Percentiles rank a stretch among this genome's conserved stretches.
These are phyloP conservation scores for Sphyrna mokarran DNA, from an alignment of 2,113 vertebrate genomes.

Conservation along the genomic window DNA sequence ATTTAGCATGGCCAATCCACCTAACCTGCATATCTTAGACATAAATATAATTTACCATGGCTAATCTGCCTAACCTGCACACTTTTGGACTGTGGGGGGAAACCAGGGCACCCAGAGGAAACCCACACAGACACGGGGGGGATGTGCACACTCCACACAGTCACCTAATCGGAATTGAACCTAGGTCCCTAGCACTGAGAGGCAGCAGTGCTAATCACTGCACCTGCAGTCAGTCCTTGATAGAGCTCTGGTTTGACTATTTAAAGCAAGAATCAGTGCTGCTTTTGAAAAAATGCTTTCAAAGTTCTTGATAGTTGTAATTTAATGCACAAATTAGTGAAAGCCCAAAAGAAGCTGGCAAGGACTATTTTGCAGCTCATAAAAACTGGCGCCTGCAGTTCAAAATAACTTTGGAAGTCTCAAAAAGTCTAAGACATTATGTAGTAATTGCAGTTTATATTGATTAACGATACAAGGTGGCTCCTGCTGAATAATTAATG, in stretches of 20 bases:
- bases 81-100: no score
- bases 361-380: neutral
- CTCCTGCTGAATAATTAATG: neutral
- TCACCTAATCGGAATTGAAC: no score
- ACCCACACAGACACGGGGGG: no score
- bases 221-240: neutral
- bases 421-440: neutral
- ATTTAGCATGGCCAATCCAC: no score
- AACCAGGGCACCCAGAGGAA: no score
- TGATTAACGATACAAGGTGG: neutral
- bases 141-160: no score
- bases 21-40: no score
- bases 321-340: neutral
- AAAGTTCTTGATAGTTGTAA: neutral
- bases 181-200: no score
- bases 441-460: neutral
- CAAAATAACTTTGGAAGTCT: neutral
- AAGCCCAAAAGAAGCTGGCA: neutral
- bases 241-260: neutral
- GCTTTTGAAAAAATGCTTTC: neutral
- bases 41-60: no score
- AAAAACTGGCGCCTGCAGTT: neutral
- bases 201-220: no score
- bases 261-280: neutral
- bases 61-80: no score